phyloP scores from a whole-genome alignment of 2,113 vertebrate genomes.

The Larimichthys crocea region DNA sequence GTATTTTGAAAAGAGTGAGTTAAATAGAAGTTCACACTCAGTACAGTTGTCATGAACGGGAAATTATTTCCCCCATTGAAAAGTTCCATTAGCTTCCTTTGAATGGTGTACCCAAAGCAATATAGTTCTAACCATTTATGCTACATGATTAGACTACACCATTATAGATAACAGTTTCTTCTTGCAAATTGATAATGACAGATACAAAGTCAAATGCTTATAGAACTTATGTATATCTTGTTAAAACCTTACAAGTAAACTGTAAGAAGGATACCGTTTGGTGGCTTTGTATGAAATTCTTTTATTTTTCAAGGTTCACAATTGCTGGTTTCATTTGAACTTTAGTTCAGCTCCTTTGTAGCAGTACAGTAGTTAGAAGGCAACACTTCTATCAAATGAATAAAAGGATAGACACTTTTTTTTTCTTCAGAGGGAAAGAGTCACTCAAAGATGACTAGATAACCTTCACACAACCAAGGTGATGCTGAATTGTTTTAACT shows the following conservation, averaged over 20 bases:
- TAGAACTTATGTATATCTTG: neutral
- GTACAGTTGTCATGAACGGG: too few species aligned
- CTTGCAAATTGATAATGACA: neutral
- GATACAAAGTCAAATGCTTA: neutral
- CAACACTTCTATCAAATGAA: slow-evolving; percentile 9
- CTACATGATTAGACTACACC: neutral
- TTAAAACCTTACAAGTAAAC: neutral
- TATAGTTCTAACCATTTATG: neutral
- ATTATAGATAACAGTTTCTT: neutral
- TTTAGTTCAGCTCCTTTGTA: slow-evolving; percentile 29
- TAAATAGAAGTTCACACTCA: too few species aligned
- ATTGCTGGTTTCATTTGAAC: slow-evolving; percentile 42
- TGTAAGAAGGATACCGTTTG: neutral
- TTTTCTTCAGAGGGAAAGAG: neutral
- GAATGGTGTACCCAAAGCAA: neutral
- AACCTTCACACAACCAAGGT: slow-evolving; percentile 58
- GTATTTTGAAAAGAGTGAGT: too few species aligned
- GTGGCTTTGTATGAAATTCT: slow-evolving; percentile 19
- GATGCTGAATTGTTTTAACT: slow-evolving; percentile 33
- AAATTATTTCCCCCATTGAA: neutral
- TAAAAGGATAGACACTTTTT: neutral
- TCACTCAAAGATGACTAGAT: slow-evolving; percentile 27
- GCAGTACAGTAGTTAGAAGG: slow-evolving; percentile 15
- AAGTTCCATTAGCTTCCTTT: neutral
- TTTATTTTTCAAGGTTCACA: slow-evolving; percentile 34